Conservation (phyloP, 2,888 invertebrate species). For the Andrena flavipes region DNA sequence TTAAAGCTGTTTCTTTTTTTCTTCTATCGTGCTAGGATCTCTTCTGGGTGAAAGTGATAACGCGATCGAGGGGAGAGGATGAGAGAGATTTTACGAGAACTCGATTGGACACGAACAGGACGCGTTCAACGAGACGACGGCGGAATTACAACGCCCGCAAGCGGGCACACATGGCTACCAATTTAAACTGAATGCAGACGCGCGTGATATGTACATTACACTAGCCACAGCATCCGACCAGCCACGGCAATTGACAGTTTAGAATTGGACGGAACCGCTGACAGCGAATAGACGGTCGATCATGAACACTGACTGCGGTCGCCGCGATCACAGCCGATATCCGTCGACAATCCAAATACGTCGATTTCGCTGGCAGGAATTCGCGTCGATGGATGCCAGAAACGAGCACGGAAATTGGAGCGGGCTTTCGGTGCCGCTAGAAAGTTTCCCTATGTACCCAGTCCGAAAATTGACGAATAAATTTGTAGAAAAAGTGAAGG, state of each 20-base stretch:
- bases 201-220: constrained; percentile 44
- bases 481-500: not conserved
- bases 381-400: not conserved
- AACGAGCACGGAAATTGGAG: not conserved
- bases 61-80: not conserved
- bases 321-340: constrained; percentile 51
- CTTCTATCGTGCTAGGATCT: no score
- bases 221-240: constrained; percentile 36
- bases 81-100: not conserved
- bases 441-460: no score
- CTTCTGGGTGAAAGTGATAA: not conserved
- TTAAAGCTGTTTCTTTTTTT: not conserved
- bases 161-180: constrained; percentile 10
- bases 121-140: not conserved
- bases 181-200: constrained; percentile 47
- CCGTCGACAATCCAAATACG: constrained; percentile 43
- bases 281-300: constrained; percentile 67
- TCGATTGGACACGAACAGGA: not conserved
- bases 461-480: not conserved
- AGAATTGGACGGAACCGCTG: constrained; percentile 65
- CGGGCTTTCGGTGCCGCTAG: no score
- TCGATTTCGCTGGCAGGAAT: constrained; percentile 26
- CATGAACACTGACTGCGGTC: constrained; percentile 63
- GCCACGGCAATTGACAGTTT: constrained; percentile 68
- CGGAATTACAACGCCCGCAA: constrained; percentile 11